Evolutionary conservation across 2,888 invertebrate genomes (phyloP).

Genomic region (Drosophila kokeensis): DNA sequence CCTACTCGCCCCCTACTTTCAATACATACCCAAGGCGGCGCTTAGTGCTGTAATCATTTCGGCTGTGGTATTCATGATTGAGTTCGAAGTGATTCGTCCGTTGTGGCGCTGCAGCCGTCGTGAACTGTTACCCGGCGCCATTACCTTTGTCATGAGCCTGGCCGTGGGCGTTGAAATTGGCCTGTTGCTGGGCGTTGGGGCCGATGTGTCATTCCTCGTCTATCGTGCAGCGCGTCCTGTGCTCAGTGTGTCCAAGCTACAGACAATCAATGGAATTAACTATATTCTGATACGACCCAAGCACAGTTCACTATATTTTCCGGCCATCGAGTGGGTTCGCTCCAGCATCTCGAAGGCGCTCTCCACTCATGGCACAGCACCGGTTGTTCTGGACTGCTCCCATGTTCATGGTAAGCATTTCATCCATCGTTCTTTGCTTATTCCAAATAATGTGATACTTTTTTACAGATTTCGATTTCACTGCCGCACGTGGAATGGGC

Average conservation of each 20-base stretch:
- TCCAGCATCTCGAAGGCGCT: slow-evolving; percentile 91
- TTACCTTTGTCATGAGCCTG: slow-evolving; percentile 93
- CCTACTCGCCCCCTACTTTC: slow-evolving; percentile 94
- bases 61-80: slow-evolving; percentile 97
- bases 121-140: slow-evolving; percentile 92
- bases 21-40: slow-evolving; percentile 94
- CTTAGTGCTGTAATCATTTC: slow-evolving; percentile 97
- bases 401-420: slow-evolving; percentile 88
- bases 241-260: slow-evolving; percentile 89
- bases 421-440: background rate
- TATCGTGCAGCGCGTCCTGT: slow-evolving; percentile 93
- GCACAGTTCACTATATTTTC: slow-evolving; percentile 92
- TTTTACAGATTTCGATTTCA: slow-evolving; percentile 91
- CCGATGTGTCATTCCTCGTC: slow-evolving; percentile 91
- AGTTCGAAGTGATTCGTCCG: slow-evolving; percentile 94
- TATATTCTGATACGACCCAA: slow-evolving; percentile 92
- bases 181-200: slow-evolving; percentile 92
- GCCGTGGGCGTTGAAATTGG: slow-evolving; percentile 94
- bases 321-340: slow-evolving; percentile 93
- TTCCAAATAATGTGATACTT: background rate
- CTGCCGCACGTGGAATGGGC: slow-evolving; percentile 93
- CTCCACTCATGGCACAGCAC: slow-evolving; percentile 89
- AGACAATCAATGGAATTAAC: slow-evolving; percentile 89
- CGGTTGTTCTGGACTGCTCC: slow-evolving; percentile 93
- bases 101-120: slow-evolving; percentile 93